Base-by-base conservation (phyloP, 2,797 vertebrate genomes). In the Ibycter americanus region DNA sequence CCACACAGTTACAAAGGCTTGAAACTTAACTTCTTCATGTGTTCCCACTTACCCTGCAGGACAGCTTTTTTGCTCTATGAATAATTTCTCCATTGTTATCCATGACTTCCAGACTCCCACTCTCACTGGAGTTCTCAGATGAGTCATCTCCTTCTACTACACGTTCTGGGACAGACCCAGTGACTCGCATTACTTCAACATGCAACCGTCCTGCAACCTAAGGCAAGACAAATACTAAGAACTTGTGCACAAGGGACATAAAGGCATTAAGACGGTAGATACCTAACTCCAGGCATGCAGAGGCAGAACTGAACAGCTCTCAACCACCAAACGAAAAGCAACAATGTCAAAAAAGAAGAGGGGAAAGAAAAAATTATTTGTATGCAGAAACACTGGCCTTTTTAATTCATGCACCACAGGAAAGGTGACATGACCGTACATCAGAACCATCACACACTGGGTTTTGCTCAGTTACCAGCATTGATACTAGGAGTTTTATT, bases 61-160 rank as follows among this genome's bases (percentile, higher is more conserved):
- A 99, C 87, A 99, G 98, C 59, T 99, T 99, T 96, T 98, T 99
- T 13, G 99, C 98, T 94, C 99, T 99, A 83, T 99, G 99, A 91
- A 99, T 98, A 38, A 99, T 98, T 96, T 99, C 99, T 59, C 99
- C 99, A 0, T 98, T 99, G 97, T 98, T 99, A 97, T 99, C 99
- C 96, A 98, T 98, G 51, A 99, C 98, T 95, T 99, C 99, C 11
- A 99, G 99, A 88, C 98, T 99, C 93, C 99, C 99, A 46, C 99
- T 99, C 95, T 99, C 99, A n/a, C 99, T 99, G 77, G 99, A 99
- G 97, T 99, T 99, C 97, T 99, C 99, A 0, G 99, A 99, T 0
- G 99, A 99, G 97, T 99, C 99, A 6, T 99, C 99, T 73, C 98
- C 99, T 13, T 99, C 99, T 4, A 73, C 98, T 55, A 98, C 90